Evolutionary conservation across 2,888 invertebrate species (phyloP).

Genomic region (Lamproptera curius): DNA sequence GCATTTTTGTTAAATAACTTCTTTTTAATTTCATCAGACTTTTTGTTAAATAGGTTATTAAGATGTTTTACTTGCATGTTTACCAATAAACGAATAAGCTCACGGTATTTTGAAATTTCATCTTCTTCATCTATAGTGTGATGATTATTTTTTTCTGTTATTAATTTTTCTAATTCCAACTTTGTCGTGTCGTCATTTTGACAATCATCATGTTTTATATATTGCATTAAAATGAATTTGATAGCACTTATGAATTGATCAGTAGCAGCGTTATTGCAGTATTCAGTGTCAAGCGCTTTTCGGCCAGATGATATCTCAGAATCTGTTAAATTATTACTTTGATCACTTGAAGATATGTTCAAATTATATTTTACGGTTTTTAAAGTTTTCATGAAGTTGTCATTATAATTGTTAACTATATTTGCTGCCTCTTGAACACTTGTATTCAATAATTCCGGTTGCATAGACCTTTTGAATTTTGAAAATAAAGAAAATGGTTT

Average conservation of each 20-base stretch:
- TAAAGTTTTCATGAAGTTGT: too few relatives aligned
- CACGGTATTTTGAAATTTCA: conserved; percentile 1
- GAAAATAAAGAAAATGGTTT: background rate
- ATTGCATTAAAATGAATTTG: conserved; percentile 7
- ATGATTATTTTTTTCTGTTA: background rate
- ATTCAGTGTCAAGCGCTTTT: background rate
- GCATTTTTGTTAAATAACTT: background rate
- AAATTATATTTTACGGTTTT: too few relatives aligned
- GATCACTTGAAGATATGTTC: too few relatives aligned
- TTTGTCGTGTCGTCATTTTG: background rate
- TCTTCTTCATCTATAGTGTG: background rate
- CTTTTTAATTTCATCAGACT: background rate
- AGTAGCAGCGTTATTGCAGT: conserved; percentile 4
- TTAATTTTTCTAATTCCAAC: conserved; percentile 6
- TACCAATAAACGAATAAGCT: conserved; percentile 1
- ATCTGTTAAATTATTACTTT: background rate
- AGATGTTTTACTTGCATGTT: conserved; percentile 1
- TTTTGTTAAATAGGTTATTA: background rate
- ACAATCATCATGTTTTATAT: conserved; percentile 10
- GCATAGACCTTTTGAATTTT: background rate
- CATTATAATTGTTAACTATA: background rate
- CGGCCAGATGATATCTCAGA: background rate
- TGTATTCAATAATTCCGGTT: background rate
- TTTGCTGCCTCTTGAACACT: too few relatives aligned
- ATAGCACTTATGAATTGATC: conserved; percentile 9